Conservation (phyloP, 2,888 invertebrate species). For the Morpho achilles region DNA sequence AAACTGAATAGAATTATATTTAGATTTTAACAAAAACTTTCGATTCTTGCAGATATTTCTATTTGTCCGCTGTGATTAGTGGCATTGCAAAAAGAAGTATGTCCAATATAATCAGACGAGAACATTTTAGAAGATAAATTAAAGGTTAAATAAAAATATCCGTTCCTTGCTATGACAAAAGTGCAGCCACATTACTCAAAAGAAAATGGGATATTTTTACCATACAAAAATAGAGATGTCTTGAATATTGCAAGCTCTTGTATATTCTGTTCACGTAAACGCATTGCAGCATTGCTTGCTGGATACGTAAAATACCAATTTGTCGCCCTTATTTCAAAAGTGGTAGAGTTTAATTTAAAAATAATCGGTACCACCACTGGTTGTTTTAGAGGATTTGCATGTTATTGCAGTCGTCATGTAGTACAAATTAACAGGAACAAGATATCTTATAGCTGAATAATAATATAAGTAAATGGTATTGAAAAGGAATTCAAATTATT, state of each 20-base stretch:
- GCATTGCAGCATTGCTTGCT: slow-evolving; percentile 11
- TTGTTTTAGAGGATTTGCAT: not conserved
- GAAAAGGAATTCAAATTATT: too few species aligned
- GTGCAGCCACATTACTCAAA: not conserved
- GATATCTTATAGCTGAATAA: too few species aligned
- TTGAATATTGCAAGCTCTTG: slow-evolving; percentile 6
- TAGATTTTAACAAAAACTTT: too few species aligned
- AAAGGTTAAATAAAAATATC: too few species aligned
- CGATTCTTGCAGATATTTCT: too few species aligned
- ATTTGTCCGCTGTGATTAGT: too few species aligned
- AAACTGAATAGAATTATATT: too few species aligned
- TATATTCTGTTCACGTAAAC: slow-evolving; percentile 13
- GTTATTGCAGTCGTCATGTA: not conserved
- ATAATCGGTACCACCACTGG: not conserved
- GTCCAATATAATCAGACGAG: too few species aligned
- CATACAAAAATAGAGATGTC: slow-evolving; percentile 1
- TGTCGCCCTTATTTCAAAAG: slow-evolving; percentile 1
- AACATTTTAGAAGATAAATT: too few species aligned
- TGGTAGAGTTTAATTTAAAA: slow-evolving; percentile 5
- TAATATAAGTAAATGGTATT: too few species aligned
- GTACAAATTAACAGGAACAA: not conserved
- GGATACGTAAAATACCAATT: not conserved
- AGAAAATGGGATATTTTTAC: not conserved
- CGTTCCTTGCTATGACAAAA: too few species aligned
- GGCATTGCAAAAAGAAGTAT: too few species aligned